Conservation (phyloP, 2,888 invertebrate species). For the Pseudoips prasinana region DNA sequence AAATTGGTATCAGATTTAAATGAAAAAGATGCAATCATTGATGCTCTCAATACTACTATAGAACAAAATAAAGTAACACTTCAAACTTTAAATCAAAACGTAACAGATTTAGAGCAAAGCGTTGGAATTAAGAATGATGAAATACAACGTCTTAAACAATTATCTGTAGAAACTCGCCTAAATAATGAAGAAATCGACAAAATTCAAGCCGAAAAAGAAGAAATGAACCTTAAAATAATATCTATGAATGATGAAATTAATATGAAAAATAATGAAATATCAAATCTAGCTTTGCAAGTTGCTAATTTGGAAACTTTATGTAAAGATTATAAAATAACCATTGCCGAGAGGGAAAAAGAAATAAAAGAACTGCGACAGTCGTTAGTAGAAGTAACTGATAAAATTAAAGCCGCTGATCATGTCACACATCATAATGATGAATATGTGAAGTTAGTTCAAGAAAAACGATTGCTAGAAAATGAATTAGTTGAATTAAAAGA, state of each 20-base stretch:
- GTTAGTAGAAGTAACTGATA: slow-evolving; percentile 56
- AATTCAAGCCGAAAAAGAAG: slow-evolving; percentile 52
- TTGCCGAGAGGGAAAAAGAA: slow-evolving; percentile 59
- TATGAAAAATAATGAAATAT: slow-evolving; percentile 48
- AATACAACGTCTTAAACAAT: slow-evolving; percentile 47
- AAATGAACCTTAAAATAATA: slow-evolving; percentile 47
- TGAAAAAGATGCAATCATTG: slow-evolving; percentile 66
- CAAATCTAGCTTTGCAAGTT: slow-evolving; percentile 36
- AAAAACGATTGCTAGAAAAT: slow-evolving; percentile 53
- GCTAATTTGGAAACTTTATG: slow-evolving; percentile 42
- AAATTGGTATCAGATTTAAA: slow-evolving; percentile 57
- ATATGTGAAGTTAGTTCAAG: slow-evolving; percentile 49
- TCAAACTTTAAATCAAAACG: slow-evolving; percentile 38
- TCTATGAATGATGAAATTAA: slow-evolving; percentile 50
- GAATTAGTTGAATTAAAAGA: slow-evolving; percentile 43
- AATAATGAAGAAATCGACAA: slow-evolving; percentile 48
- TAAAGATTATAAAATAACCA: slow-evolving; percentile 36
- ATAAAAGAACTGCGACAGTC: slow-evolving; percentile 63
- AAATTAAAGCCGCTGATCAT: slow-evolving; percentile 52
- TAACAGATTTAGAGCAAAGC: slow-evolving; percentile 46
- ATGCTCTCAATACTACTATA: slow-evolving; percentile 50
- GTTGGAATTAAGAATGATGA: slow-evolving; percentile 51
- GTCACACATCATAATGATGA: slow-evolving; percentile 50
- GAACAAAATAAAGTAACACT: slow-evolving; percentile 43
- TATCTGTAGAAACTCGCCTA: slow-evolving; percentile 39